These are phyloP conservation scores for Microdon myrmicae DNA, from an alignment of 2,888 invertebrate genomes.

Conservation along the genomic window DNA sequence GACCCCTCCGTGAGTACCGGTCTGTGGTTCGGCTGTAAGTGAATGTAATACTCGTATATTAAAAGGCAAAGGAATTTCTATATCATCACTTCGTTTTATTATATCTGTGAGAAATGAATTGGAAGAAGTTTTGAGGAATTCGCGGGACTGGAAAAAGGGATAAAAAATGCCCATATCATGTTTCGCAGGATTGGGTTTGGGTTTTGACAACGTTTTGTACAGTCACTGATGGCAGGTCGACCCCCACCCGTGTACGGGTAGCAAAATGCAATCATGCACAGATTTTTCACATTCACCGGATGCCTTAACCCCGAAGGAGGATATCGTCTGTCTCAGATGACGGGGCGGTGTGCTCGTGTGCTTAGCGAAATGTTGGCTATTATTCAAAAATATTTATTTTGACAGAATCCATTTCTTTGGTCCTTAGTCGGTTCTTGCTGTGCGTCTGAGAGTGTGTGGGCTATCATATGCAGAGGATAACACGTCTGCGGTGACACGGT, in stretches of 20 bases:
- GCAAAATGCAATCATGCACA: slow-evolving; percentile 64
- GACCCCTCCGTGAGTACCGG: slow-evolving; percentile 21
- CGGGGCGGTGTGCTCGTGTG: slow-evolving; percentile 47
- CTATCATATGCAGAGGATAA: slow-evolving; percentile 51
- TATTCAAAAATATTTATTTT: slow-evolving; percentile 65
- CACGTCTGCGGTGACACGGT: slow-evolving; percentile 45
- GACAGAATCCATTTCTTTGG: slow-evolving; percentile 64
- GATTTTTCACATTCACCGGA: slow-evolving; percentile 62
- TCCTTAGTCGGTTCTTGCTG: slow-evolving; percentile 3
- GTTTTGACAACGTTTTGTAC: slow-evolving; percentile 46
- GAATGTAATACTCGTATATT: slow-evolving; percentile 27
- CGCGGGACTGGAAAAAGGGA: slow-evolving; percentile 7
- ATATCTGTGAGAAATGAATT: slow-evolving; percentile 29
- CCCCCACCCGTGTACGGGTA: slow-evolving; percentile 21
- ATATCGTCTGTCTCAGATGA: slow-evolving; percentile 40
- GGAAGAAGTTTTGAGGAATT: slow-evolving; percentile 26
- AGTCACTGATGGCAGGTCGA: slow-evolving; percentile 26
- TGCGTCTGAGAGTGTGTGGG: slow-evolving; percentile 29
- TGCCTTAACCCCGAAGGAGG: slow-evolving; percentile 39
- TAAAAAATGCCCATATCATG: slow-evolving; percentile 34
- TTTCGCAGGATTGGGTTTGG: slow-evolving; percentile 35
- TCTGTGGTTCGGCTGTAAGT: slow-evolving; percentile 10
- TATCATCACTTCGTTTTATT: slow-evolving; percentile 50
- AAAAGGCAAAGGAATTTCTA: slow-evolving; percentile 41
- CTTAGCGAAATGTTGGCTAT: slow-evolving; percentile 62